Evolutionary conservation across 2,113 vertebrate species (phyloP), one percentile per base, ranked within the genome.

Genomic region (Panthera tigris): DNA sequence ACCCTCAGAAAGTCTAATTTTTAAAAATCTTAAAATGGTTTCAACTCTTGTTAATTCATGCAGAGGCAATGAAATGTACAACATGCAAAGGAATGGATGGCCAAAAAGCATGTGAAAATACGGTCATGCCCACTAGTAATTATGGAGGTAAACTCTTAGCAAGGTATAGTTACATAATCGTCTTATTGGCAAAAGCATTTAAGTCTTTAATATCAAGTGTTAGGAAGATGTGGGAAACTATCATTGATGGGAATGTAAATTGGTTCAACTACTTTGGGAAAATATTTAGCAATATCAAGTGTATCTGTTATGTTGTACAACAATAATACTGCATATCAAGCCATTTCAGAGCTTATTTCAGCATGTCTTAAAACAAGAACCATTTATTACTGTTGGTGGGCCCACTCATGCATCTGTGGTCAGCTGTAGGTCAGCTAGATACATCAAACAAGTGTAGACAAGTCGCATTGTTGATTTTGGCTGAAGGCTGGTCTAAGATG

Each of bases 221-320:
- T 89, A 92, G 15, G 11, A 50, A 48, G 31, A 68, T 90, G 18
- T 80, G 45, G 25, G 52, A 89, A 95, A 80, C 16, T 33, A 87
- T 55, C 48, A 2, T 45, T 79, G 13, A 31, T 93, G 25, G 23
- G 52, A 78, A 5, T 76, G 25, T 52, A 91, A 97, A 89, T 69
- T 94, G n/a, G 63, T 57, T 91, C 73, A 93, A 45, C 12, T 41
- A 18, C 12, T 89, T 91, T 89, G 68, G 23, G 41, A 65, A 89
- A 89, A 89, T 85, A 89, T 92, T 92, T 86, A 85, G 29, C 12
- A 93, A 69, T 84, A 93, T 66, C 23, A 94, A 65, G 63, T 65
- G 10, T 80, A 45, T 78, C 27, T 33, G 5, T 45, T 92, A 84
- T 61, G 12, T 84, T 15, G 93, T 89, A 55, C 29, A 79, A n/a